Percentiles rank a stretch among this genome's conserved stretches.
Evolutionary conservation across 2,113 vertebrate species (phyloP).

Genomic region (Amphiprion percula): DNA sequence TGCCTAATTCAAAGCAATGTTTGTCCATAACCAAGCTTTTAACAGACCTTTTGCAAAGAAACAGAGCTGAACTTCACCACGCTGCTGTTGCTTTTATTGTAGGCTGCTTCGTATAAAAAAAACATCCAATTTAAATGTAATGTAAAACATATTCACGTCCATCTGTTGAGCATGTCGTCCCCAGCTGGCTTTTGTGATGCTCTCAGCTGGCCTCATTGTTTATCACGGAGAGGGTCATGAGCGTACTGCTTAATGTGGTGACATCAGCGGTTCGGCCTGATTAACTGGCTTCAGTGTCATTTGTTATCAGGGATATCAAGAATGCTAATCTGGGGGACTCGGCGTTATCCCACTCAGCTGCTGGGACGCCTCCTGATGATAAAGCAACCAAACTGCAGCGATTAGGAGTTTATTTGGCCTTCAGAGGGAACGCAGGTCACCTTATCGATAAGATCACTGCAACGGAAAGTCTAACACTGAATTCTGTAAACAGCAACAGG

Average conservation of each 20-base stretch:
- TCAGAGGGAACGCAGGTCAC: neutral
- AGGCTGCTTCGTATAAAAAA: neutral
- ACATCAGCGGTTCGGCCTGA: slow-evolving; percentile 64
- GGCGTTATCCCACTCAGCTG: neutral
- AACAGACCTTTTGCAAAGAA: too few species aligned
- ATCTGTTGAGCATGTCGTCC: slow-evolving; percentile 66
- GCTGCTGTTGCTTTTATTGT: neutral
- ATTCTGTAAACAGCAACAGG: neutral
- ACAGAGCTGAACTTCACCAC: neutral
- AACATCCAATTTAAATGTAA: slow-evolving; percentile 22
- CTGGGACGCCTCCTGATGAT: neutral
- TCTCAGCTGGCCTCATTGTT: slow-evolving; percentile 61
- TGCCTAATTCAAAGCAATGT: too few species aligned
- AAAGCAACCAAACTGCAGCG: slow-evolving; percentile 4
- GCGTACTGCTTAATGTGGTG: slow-evolving; percentile 37
- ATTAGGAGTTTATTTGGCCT: slow-evolving; percentile 22
- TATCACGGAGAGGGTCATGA: slow-evolving; percentile 23
- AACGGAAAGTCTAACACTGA: neutral
- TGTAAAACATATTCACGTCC: slow-evolving; percentile 68
- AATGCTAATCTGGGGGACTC: slow-evolving; percentile 40
- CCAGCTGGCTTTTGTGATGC: slow-evolving; percentile 69
- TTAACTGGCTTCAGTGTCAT: slow-evolving; percentile 69
- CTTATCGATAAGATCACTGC: neutral
- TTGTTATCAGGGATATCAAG: slow-evolving; percentile 50
- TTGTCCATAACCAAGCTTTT: too few species aligned